phyloP scores from a whole-genome alignment of 1,140 invertebrate genomes.

The Apis laboriosa region DNA sequence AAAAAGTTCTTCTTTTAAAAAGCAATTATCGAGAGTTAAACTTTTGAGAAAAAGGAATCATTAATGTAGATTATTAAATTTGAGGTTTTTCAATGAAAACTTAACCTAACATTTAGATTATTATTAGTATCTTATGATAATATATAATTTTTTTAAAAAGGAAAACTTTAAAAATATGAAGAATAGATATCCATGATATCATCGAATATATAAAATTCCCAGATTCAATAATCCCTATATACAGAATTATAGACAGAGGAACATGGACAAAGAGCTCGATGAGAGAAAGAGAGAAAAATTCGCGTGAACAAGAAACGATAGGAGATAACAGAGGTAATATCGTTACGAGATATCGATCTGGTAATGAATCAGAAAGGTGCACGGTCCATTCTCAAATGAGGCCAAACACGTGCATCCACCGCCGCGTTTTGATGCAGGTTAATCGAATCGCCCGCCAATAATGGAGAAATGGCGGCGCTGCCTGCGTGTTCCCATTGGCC shows the following conservation, averaged over 20 bases:
- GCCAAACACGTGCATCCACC: slow-evolving; percentile 40
- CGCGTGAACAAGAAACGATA: not conserved
- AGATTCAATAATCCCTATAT: too few species aligned
- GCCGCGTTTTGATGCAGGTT: slow-evolving; percentile 31
- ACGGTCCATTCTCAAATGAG: slow-evolving; percentile 40
- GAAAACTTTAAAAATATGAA: too few species aligned
- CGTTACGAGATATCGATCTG: slow-evolving; percentile 37
- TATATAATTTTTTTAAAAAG: too few species aligned
- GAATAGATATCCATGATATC: too few species aligned
- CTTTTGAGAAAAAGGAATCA: too few species aligned
- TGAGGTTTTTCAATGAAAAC: too few species aligned
- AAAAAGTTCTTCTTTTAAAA: too few species aligned
- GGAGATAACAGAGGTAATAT: slow-evolving; percentile 56
- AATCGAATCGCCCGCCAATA: slow-evolving; percentile 38
- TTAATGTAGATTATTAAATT: too few species aligned
- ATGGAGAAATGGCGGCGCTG: not conserved
- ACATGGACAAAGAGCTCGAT: not conserved
- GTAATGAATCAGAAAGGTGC: slow-evolving; percentile 38
- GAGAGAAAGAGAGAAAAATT: not conserved
- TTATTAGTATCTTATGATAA: too few species aligned
- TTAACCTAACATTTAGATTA: too few species aligned
- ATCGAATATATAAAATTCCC: too few species aligned
- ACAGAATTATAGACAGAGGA: not conserved
- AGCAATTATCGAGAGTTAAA: too few species aligned
- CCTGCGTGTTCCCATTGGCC: not conserved